Conservation (phyloP, 2,888 invertebrate species). For the Doris montereyensis region DNA sequence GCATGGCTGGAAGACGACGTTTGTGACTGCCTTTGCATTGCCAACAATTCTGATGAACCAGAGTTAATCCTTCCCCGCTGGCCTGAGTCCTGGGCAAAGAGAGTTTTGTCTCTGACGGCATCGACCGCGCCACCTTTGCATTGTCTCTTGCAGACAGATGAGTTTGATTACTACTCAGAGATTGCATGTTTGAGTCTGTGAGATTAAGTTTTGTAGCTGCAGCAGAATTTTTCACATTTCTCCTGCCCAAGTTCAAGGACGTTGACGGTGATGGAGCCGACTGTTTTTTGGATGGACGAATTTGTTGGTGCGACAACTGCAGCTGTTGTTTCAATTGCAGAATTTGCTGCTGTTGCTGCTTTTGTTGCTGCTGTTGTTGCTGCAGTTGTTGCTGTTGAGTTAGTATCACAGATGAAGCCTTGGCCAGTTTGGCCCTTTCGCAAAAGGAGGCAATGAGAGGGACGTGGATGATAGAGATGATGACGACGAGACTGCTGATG, state of each 20-base stretch:
- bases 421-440: conserved; percentile 34
- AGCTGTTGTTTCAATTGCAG: background rate
- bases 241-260: background rate
- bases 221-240: background rate
- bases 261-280: background rate
- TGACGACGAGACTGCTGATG: background rate
- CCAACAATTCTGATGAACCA: too few species aligned
- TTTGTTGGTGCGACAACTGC: background rate
- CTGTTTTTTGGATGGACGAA: too few species aligned
- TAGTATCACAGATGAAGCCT: conserved; percentile 7
- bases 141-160: too few species aligned
- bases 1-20: too few species aligned
- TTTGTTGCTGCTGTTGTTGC: conserved; percentile 18
- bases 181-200: background rate
- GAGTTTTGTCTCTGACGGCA: too few species aligned
- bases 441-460: conserved; percentile 29
- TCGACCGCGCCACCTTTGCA: too few species aligned
- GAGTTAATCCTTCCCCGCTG: too few species aligned
- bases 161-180: too few species aligned
- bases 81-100: too few species aligned
- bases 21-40: too few species aligned
- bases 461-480: background rate
- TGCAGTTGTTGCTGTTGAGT: conserved; percentile 5
- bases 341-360: conserved; percentile 7
- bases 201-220: background rate